Percentiles rank a stretch among this genome's conserved stretches.
Evolutionary conservation across 2,888 invertebrate species (phyloP).

Genomic region (Gonocerus acuteangulatus): DNA sequence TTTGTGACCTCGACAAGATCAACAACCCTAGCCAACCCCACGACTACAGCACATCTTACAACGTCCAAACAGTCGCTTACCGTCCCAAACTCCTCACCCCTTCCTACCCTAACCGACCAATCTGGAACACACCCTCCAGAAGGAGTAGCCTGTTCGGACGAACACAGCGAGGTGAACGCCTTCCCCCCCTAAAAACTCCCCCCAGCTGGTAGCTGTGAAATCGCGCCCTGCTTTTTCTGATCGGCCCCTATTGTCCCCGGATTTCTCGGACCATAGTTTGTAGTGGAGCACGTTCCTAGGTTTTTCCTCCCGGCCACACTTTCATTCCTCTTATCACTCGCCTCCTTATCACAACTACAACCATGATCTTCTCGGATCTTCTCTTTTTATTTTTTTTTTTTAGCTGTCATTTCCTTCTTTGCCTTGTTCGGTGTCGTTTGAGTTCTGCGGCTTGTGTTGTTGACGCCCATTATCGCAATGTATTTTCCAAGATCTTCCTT

Average conservation of each 20-base stretch:
- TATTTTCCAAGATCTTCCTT: too few relatives aligned
- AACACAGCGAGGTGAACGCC: slow-evolving; percentile 7
- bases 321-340: slow-evolving; percentile 10
- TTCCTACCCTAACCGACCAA: too few relatives aligned
- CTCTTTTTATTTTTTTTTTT: neutral
- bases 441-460: too few relatives aligned
- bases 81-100: too few relatives aligned
- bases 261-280: slow-evolving; percentile 16
- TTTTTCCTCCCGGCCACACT: slow-evolving; percentile 11
- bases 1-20: too few relatives aligned
- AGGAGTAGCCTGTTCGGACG: too few relatives aligned
- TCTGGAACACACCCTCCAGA: too few relatives aligned
- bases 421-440: neutral
- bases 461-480: too few relatives aligned
- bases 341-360: slow-evolving; percentile 6
- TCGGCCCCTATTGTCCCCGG: slow-evolving; percentile 5
- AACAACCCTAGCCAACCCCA: too few relatives aligned
- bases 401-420: neutral
- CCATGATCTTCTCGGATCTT: neutral
- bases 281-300: slow-evolving; percentile 4
- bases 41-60: too few relatives aligned
- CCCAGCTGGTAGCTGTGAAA: slow-evolving; percentile 6
- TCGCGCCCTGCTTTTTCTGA: neutral
- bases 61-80: too few relatives aligned
- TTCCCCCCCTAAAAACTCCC: neutral